Evolutionary conservation across 2,888 invertebrate species (phyloP), one percentile per base, ranked within the genome.

Genomic region (Chymomyza amoena): DNA sequence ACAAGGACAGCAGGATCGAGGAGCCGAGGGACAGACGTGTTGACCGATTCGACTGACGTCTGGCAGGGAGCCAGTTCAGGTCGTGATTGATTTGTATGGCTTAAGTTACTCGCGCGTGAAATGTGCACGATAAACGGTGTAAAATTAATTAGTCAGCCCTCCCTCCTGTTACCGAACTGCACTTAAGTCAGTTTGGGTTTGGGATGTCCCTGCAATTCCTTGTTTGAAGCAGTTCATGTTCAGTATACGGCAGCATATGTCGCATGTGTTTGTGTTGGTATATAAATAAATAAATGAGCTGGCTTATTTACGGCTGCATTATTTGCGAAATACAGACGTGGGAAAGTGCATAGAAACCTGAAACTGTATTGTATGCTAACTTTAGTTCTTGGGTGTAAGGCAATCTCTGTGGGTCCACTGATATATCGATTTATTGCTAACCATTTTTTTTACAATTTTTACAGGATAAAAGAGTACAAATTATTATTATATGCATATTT

Each of bases 31-130:
- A 39, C 39, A 39, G 39, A 45, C 39, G 39, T 45, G 39, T 45
- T 45, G 39, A 13, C 39, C 13, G 39, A 45, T 45, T 45, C 32
- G 13, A 13, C 13, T 13, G 13, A 13, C 39, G 39, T 45, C 39
- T 13, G 13, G 39, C 39, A 13, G 9, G 13, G 39, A 39, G 6
- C 6, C 39, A 39, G 13, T 4, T 45, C 39, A 45, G 39, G 39
- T 60, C 66, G 71, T 87, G 85, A 87, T 86, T 84, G 85, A 86
- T 87, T 87, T 78, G 80, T 86, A 74, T 76, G 88, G 75, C 80
- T 87, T 82, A 73, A 81, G 32, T 32, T 32, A 32, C 7, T 32
- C 32, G 32, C 32, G 32, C 32, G 32, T 32, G 6, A 32, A 7
- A 9, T 7, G 32, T 45, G 72, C 73, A 75, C 80, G 84, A 81